phyloP scores from a whole-genome alignment of 2,797 vertebrate genomes.

The Pseudomugil gertrudae region DNA sequence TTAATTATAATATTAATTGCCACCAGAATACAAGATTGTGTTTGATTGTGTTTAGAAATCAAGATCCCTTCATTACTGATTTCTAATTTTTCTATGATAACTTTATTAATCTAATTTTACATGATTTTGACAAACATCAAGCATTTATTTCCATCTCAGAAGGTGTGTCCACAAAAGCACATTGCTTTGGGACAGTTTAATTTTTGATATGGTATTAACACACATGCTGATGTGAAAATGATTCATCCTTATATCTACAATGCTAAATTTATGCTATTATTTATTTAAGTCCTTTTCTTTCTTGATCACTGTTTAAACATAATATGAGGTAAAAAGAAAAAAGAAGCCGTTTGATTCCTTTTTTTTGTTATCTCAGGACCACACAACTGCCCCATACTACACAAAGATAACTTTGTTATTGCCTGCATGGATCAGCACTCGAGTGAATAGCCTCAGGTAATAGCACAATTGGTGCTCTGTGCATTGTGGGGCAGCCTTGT shows the following conservation, averaged over 20 bases:
- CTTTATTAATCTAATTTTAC: neutral
- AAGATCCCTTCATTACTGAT: neutral
- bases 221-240: neutral
- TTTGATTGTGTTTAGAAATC: neutral
- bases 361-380: slow-evolving; percentile 26
- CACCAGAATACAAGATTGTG: neutral
- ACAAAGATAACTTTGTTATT: slow-evolving; percentile 17
- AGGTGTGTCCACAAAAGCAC: neutral
- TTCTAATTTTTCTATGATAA: neutral
- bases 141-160: neutral
- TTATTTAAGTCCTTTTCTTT: slow-evolving; percentile 1
- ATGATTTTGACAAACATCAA: neutral
- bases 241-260: neutral
- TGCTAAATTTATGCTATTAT: slow-evolving; percentile 1
- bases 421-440: slow-evolving; percentile 2
- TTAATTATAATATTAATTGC: neutral
- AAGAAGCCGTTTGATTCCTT: slow-evolving; percentile 10
- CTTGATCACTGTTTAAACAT: neutral
- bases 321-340: neutral
- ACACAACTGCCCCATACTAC: slow-evolving; percentile 16
- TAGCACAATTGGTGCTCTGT: slow-evolving; percentile 16
- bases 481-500: slow-evolving; percentile 34
- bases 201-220: neutral
- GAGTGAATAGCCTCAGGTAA: slow-evolving; percentile 13
- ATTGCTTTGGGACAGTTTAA: slow-evolving; percentile 7